These are phyloP conservation scores for Ryuthela nishihirai DNA, from an alignment of 2,888 invertebrate genomes.

Conservation along the genomic window DNA sequence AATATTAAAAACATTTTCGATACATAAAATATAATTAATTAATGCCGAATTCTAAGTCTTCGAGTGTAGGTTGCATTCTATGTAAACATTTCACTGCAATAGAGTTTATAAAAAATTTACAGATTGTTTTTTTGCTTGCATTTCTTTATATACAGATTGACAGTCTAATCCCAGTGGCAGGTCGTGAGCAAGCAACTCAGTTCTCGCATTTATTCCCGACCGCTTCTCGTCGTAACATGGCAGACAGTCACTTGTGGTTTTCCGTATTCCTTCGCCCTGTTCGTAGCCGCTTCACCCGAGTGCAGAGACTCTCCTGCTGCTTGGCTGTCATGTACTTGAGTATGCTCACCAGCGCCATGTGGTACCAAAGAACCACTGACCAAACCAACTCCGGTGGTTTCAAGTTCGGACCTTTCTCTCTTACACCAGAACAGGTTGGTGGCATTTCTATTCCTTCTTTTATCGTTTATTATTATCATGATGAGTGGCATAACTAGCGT, in stretches of 20 bases:
- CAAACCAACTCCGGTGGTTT: constrained; percentile 45
- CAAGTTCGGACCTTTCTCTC: constrained; percentile 52
- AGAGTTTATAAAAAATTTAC: too few species aligned
- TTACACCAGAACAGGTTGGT: constrained; percentile 52
- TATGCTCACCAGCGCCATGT: constrained; percentile 56
- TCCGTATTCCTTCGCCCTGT: constrained; percentile 54
- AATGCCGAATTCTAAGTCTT: too few species aligned
- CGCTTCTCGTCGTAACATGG: constrained; percentile 49
- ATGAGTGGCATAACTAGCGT: too few species aligned
- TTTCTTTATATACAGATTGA: constrained; percentile 49
- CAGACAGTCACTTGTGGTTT: constrained; percentile 56
- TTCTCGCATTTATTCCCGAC: constrained; percentile 52
- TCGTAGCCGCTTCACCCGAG: constrained; percentile 52
- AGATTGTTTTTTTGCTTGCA: neutral
- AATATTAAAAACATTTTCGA: too few species aligned
- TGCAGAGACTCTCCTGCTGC: constrained; percentile 54
- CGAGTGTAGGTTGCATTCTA: too few species aligned
- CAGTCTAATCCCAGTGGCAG: constrained; percentile 53
- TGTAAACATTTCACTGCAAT: too few species aligned
- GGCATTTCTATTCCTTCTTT: too few species aligned
- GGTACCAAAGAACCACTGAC: constrained; percentile 48
- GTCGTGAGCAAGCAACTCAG: constrained; percentile 50
- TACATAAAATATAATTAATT: too few species aligned
- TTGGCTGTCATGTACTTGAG: constrained; percentile 52
- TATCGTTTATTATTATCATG: too few species aligned